A percentile compares a stretch with the other conserved stretches of the same genome.
Evolutionary conservation across 2,113 vertebrate genomes (phyloP).

Genomic region (Halcyon malimbica): DNA sequence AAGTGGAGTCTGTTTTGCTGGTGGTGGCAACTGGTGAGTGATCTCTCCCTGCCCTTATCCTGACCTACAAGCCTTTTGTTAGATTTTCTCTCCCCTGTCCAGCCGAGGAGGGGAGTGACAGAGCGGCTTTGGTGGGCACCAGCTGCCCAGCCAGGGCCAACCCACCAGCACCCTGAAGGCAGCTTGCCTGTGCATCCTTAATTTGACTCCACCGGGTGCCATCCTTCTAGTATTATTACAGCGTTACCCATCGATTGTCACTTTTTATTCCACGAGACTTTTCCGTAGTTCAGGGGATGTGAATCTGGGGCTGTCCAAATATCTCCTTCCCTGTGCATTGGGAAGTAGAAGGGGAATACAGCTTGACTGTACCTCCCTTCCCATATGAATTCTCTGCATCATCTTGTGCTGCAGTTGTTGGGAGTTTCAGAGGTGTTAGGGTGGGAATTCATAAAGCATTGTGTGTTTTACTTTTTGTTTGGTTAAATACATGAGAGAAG

Average conservation of each 20-base stretch:
- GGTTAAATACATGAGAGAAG: background rate
- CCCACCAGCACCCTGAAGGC: background rate
- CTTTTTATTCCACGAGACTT: background rate
- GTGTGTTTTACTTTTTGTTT: background rate
- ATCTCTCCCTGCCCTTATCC: background rate
- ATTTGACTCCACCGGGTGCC: background rate
- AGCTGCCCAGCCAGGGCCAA: no score
- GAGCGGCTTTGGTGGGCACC: no score
- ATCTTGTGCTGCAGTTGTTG: background rate
- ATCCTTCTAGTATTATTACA: background rate
- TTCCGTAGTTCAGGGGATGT: background rate
- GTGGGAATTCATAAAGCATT: background rate
- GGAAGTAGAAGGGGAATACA: background rate
- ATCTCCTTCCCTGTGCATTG: background rate
- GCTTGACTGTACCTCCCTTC: background rate
- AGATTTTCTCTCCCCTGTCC: no score
- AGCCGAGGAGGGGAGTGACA: no score
- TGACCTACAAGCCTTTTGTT: no score
- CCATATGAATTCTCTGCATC: background rate
- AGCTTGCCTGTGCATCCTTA: background rate
- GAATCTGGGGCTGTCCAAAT: background rate
- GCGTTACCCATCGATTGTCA: background rate
- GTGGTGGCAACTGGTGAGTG: background rate
- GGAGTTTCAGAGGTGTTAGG: background rate
- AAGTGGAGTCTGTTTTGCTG: background rate